phyloP scores from a whole-genome alignment of 2,888 invertebrate genomes.

The Dusona sp. region DNA sequence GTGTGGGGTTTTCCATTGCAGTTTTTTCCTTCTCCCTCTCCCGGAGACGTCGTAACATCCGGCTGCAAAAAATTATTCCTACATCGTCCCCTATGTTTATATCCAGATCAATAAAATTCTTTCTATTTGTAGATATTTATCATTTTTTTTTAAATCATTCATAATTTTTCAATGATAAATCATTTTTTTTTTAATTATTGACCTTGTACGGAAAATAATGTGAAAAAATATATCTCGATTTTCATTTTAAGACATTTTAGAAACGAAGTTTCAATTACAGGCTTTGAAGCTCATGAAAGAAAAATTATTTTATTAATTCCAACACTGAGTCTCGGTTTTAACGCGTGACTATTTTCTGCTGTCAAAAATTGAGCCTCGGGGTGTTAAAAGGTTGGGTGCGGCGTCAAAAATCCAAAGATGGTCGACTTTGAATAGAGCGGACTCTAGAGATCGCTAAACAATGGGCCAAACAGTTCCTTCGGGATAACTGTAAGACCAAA shows the following conservation, averaged over 20 bases:
- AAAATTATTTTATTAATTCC: background rate
- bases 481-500: background rate
- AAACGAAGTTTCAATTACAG: background rate
- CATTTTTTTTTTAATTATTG: background rate
- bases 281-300: background rate
- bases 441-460: background rate
- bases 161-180: background rate
- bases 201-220: no score
- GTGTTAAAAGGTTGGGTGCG: background rate
- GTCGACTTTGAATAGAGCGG: background rate
- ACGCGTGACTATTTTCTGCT: background rate
- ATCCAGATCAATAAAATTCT: background rate
- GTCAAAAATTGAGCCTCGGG: background rate
- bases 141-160: background rate
- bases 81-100: background rate
- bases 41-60: background rate
- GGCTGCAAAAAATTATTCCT: background rate
- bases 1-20: conserved; percentile 2
- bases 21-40: background rate
- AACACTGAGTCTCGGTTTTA: background rate
- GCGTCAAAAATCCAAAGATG: background rate
- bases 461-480: background rate
- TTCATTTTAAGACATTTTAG: background rate
- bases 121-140: background rate
- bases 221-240: background rate